Evolutionary conservation across 1,140 invertebrate genomes (phyloP), one percentile per base, ranked within the genome.

Genomic region (Diachasma alloeum): DNA sequence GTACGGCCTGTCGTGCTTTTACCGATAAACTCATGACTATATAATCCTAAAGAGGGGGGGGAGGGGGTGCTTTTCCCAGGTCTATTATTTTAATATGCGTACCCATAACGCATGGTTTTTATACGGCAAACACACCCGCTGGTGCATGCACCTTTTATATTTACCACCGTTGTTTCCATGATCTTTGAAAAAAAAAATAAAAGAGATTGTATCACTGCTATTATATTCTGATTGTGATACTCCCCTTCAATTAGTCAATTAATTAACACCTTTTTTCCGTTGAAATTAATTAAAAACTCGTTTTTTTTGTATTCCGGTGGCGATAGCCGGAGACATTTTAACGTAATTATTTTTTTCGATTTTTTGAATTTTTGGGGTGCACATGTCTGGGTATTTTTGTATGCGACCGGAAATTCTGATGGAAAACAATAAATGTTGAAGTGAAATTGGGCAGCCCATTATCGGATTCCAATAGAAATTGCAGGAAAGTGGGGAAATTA

Each of bases 71-170:
- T 63, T 63, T 63, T 19, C 59, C 59, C 19, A 26, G 59, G 4
- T 26, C 59, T 63, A 63, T 63, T 63, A 63, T 63, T 63, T 63
- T 63, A 63, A 63, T 63, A 63, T 63, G 59, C 59, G 59, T 63
- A 63, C 59, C 22, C 59, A 63, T 63, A 63, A 63, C 59, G 59
- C 59, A 63, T 63, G 59, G 59, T 31, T 63, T 63, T 63, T 63
- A 63, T 26, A 26, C 11, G 22, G 59, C 24, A 31, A 63, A 63
- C 59, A 63, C 59, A 63, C 22, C 59, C 59, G 24, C 19, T 31
- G 24, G 10, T 63, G 15, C 59, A 31, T 63, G 59, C 59, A 63
- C 59, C 19, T 63, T 63, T 63, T 63, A 63, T 31, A 63, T 63
- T 59, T 63, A 63, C 13, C 48, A 56, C 19, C 59, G 24, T 24